Evolutionary conservation across 1,140 invertebrate species (phyloP).

Genomic region (Idris sp.): DNA sequence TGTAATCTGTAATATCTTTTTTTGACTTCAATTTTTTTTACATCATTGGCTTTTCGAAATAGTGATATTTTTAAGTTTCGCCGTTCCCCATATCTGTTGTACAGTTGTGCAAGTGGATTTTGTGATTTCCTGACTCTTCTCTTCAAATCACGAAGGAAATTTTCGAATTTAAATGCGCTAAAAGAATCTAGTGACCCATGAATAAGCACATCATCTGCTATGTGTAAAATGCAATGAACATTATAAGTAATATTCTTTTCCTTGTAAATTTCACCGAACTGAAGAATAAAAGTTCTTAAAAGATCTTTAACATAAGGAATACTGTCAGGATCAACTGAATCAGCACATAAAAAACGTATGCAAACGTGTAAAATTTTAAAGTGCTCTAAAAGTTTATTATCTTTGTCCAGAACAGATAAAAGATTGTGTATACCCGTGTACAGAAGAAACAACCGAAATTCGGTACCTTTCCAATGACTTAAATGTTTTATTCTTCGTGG

Average conservation of each 20-base stretch:
- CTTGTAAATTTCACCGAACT: conserved; percentile 40
- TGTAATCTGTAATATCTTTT: conserved; percentile 1
- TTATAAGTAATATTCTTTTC: conserved; percentile 50
- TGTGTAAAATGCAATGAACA: conserved; percentile 52
- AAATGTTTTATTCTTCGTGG: too few relatives aligned
- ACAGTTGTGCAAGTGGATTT: conserved; percentile 27
- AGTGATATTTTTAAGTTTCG: neutral
- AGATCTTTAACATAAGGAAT: conserved; percentile 39
- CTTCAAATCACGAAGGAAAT: conserved; percentile 45
- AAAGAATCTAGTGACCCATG: conserved; percentile 29
- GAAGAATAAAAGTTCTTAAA: conserved; percentile 26
- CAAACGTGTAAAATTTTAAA: too few relatives aligned
- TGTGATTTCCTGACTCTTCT: too few relatives aligned
- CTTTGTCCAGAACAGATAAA: too few relatives aligned
- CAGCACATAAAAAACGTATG: too few relatives aligned
- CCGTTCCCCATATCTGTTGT: conserved; percentile 12
- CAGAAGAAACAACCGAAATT: too few relatives aligned
- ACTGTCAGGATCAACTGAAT: too few relatives aligned
- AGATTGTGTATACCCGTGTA: too few relatives aligned
- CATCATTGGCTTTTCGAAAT: neutral
- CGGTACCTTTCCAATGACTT: too few relatives aligned
- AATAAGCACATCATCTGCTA: conserved; percentile 28
- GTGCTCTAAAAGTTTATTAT: too few relatives aligned
- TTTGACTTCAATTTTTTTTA: neutral
- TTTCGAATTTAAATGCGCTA: conserved; percentile 9